A percentile compares a stretch with the other conserved stretches of the same genome.
Conservation (phyloP, 2,888 invertebrate species). For the Oscheius sp. region DNA sequence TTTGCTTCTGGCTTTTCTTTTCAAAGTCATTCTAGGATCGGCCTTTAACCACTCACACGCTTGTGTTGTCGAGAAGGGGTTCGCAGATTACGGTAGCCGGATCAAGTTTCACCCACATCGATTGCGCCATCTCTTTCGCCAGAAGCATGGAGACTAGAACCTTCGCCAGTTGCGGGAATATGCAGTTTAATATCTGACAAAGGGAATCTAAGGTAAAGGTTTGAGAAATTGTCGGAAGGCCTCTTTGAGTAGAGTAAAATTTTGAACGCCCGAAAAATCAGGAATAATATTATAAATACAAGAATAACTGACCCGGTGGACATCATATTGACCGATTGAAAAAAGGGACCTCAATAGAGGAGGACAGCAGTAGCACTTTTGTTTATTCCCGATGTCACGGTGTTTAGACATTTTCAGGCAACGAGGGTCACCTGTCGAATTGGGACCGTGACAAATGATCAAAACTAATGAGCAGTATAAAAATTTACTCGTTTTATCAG, state of each 20-base stretch:
- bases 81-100: slow-evolving; percentile 35
- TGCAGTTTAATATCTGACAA: too few species aligned
- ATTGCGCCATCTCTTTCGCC: slow-evolving; percentile 30
- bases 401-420: slow-evolving; percentile 18
- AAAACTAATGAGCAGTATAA: neutral
- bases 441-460: slow-evolving; percentile 13
- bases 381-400: slow-evolving; percentile 6
- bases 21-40: neutral
- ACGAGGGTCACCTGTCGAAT: neutral
- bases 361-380: neutral
- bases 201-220: neutral
- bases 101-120: slow-evolving; percentile 28
- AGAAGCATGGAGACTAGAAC: neutral
- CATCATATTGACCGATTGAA: neutral
- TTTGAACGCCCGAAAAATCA: too few species aligned
- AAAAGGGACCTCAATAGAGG: neutral
- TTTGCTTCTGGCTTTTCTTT: neutral
- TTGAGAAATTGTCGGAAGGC: neutral
- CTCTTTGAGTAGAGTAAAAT: too few species aligned
- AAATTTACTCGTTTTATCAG: slow-evolving; percentile 20
- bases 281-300: too few species aligned
- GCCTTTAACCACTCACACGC: slow-evolving; percentile 17
- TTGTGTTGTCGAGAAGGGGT: slow-evolving; percentile 29
- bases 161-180: too few species aligned
- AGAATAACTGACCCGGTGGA: too few species aligned